These are phyloP conservation scores for Phaethon lepturus DNA, from an alignment of 2,113 vertebrate genomes.

Conservation along the genomic window DNA sequence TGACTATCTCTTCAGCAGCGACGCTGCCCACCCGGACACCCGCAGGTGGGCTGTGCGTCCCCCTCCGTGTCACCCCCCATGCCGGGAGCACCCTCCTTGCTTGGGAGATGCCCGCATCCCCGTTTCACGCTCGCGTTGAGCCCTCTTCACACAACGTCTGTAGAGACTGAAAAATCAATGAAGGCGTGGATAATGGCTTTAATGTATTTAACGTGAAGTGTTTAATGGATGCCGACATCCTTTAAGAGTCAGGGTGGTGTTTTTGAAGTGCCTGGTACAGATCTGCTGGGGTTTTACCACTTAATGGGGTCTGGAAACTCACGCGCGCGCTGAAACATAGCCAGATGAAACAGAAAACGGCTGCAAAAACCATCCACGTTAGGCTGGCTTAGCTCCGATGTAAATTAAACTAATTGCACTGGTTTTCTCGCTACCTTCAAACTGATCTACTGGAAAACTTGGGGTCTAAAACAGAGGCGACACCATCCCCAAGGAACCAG, in stretches of 20 bases:
- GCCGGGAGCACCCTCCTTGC: too few relatives aligned
- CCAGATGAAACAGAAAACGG: rapidly evolving
- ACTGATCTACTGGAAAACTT: not conserved
- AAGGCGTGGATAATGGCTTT: rapidly evolving
- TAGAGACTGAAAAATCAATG: rapidly evolving
- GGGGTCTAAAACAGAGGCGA: not conserved
- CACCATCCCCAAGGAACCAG: not conserved
- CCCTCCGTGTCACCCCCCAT: rapidly evolving
- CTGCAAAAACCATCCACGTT: rapidly evolving
- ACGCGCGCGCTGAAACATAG: rapidly evolving
- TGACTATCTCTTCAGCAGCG: slow-evolving; percentile 77
- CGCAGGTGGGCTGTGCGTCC: slow-evolving; percentile 58
- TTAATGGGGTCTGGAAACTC: not conserved
- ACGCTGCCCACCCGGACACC: slow-evolving; percentile 77
- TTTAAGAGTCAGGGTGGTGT: not conserved
- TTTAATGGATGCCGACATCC: not conserved
- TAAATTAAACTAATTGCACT: not conserved
- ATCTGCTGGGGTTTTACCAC: not conserved
- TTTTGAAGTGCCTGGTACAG: rapidly evolving
- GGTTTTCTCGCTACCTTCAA: not conserved
- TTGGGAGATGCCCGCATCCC: not conserved
- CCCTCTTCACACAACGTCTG: rapidly evolving
- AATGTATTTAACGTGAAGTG: not conserved
- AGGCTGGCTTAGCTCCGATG: not conserved
- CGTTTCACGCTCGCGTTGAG: rapidly evolving